Evolutionary conservation across 2,888 invertebrate species (phyloP).

Genomic region (Agrochola circellaris): DNA sequence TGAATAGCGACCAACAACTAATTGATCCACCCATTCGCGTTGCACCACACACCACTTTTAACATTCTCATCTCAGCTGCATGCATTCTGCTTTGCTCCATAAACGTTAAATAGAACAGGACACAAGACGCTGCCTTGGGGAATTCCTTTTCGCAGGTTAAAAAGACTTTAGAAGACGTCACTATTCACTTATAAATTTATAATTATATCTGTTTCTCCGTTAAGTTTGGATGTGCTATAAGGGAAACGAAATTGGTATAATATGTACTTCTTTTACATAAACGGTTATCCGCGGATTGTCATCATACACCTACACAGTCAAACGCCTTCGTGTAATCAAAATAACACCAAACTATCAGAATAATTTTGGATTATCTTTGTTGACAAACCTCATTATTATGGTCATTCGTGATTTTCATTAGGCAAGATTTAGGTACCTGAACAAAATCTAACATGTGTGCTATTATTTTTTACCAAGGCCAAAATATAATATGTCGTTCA

Average conservation of each 20-base stretch:
- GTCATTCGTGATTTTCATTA: not conserved
- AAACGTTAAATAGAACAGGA: constrained; percentile 3
- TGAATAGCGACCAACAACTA: not conserved
- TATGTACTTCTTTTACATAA: not conserved
- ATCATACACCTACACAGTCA: not conserved
- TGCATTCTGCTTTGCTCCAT: not conserved
- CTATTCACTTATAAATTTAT: not conserved
- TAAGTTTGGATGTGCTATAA: not conserved
- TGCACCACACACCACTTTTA: not conserved
- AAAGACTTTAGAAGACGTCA: not conserved
- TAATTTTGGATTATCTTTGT: not conserved
- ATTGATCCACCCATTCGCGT: not conserved
- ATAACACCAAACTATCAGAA: not conserved
- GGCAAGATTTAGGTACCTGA: not conserved
- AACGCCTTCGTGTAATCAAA: not conserved
- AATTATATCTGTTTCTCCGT: not conserved
- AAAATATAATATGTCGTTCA: not conserved
- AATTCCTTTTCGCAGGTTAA: not conserved
- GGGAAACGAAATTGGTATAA: not conserved
- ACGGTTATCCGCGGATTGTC: not conserved
- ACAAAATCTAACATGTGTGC: not conserved
- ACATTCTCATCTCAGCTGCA: not conserved
- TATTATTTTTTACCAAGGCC: not conserved
- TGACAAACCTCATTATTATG: not conserved
- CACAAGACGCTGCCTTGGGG: constrained; percentile 7